phyloP scores from a whole-genome alignment of 2,888 invertebrate genomes.

The Sarcophaga caerulescens region DNA sequence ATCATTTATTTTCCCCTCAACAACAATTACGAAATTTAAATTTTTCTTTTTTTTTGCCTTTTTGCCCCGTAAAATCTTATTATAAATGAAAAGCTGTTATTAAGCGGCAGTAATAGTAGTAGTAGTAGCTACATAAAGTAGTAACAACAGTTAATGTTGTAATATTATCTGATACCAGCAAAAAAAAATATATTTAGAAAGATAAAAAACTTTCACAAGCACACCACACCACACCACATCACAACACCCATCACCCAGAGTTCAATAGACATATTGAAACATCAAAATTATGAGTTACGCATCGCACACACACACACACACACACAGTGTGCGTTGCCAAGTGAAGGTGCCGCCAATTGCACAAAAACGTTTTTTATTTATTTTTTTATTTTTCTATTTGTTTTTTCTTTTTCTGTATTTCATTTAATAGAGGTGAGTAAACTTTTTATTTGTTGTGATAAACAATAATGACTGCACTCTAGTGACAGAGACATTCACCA shows the following conservation, averaged over 20 bases:
- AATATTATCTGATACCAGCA: slow-evolving; percentile 47
- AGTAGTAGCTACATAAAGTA: too few species aligned
- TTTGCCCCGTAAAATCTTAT: too few species aligned
- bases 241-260: slow-evolving; percentile 34
- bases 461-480: slow-evolving; percentile 1
- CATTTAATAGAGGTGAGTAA: slow-evolving; percentile 59
- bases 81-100: too few species aligned
- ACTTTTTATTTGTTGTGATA: slow-evolving; percentile 37
- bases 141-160: slow-evolving; percentile 25
- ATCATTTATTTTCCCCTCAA: too few species aligned
- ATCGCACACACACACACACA: slow-evolving; percentile 1
- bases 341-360: slow-evolving; percentile 61
- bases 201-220: slow-evolving; percentile 55
- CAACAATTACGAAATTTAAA: too few species aligned
- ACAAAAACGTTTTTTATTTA: not conserved
- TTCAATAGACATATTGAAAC: slow-evolving; percentile 56
- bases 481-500: slow-evolving; percentile 65
- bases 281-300: slow-evolving; percentile 47
- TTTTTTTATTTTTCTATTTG: not conserved
- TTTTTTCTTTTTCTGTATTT: slow-evolving; percentile 1
- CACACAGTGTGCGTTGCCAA: slow-evolving; percentile 50
- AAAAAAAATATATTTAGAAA: not conserved
- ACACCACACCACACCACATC: too few species aligned
- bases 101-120: too few species aligned
- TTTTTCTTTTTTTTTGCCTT: too few species aligned